Evolutionary conservation across 1,140 invertebrate genomes (phyloP), one percentile per base, ranked within the genome.

Genomic region (Drosophila pectinifera): DNA sequence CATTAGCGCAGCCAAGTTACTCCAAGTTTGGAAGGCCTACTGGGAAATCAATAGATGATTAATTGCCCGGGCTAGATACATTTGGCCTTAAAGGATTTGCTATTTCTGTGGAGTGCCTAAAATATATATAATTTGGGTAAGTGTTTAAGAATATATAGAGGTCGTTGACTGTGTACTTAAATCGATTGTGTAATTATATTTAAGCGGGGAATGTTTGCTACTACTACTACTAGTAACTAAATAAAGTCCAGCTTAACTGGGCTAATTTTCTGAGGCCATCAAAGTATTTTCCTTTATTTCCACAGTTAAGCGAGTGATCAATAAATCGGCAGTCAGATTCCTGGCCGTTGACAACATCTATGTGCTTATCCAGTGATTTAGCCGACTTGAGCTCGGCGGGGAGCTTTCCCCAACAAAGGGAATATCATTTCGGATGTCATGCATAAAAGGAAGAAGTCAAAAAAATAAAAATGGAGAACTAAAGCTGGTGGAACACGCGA

Each of bases 31-130:
- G 20, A 46, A 22, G 26, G 41, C 65, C 68, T 39, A 70, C 42
- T 46, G 72, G 73, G 73, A 76, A 76, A 73, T 76, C 73, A 76
- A 76, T 76, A 55, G 54, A 67, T 76, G 62, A 76, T 76, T 76
- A 76, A 76, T 76, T 76, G 55, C 73, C 28, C 8, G 10, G 5
- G 48, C 36, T 48, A 36, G 51, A 34, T 48, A 65, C 56, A 20
- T 48, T 39, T 22, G 49, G 42, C 14, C 58, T 72, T 74, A 63
- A 64, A 55, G 70, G 57, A 74, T 74, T 74, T 74, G 11, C 72
- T 49, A 55, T 74, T 73, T 64, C 10, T 28, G 58, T 41, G 24
- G 41, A 42, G 41, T 18, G 36, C 31, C 10, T 16, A 34, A 31
- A 42, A 39, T 41, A 51, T 24, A 8, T 2, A 34, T 20, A 67